Evolutionary conservation across 2,797 vertebrate genomes (phyloP), one percentile per base, ranked within the genome.

Genomic region (Okamejei kenojei): DNA sequence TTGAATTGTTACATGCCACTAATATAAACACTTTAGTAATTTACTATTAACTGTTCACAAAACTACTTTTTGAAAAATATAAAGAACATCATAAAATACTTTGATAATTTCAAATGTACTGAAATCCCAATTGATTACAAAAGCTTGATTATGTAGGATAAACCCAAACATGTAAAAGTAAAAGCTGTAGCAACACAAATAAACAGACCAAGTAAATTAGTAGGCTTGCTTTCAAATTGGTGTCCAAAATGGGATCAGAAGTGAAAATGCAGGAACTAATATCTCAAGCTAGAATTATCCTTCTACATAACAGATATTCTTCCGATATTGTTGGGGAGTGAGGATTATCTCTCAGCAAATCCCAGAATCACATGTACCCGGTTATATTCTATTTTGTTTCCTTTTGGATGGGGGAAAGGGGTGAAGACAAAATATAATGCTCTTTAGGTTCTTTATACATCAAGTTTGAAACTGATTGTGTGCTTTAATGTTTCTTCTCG

Each of bases 11-110:
- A 76, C 90, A 76, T 88, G 84, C 84, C 58, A 76, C 45, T 54
- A 63, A 92, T 71, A 91, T 73, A 74, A 54, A 92, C 84, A 68
- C 35, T 92, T 92, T 38, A 76, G 73, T 74, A 54, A 74, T 29
- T 54, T 38, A 90, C 88, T 54, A n/a, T 54, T 54, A 76, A 71
- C 54, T 54, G 21, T 92, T 76, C 71, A 92, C 76, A 92, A 74
- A 58, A 35, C 54, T 29, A 76, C 38, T 92, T 92, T 92, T 92
- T 54, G 45, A 76, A 92, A 91, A 9, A 74, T 23, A 86, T 65
- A 68, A 68, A 74, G 90, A 74, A 73, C 63, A 86, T 71, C 35
- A 73, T 73, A 91, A 91, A 54, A 45, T 26, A 3, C 23, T 82
- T 81, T 81, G 17, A 38, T 71, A 91, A 91, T 91, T 73, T 45